phyloP scores from a whole-genome alignment of 2,797 vertebrate genomes.

The Mycteria americana region DNA sequence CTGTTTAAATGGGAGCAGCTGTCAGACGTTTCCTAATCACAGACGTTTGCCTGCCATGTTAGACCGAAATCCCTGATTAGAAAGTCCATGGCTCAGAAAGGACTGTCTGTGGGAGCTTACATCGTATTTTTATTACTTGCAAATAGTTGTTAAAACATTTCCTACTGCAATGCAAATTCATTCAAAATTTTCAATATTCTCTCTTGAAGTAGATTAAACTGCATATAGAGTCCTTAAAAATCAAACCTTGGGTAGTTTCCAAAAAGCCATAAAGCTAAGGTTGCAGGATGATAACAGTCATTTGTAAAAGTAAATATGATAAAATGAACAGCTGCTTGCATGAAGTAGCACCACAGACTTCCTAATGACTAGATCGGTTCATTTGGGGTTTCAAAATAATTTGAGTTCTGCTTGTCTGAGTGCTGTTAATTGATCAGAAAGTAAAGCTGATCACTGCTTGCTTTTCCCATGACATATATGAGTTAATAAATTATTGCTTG shows the following conservation, averaged over 20 bases:
- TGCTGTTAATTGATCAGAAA: slow-evolving; percentile 76
- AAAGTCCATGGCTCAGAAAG: neutral
- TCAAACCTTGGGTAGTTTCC: slow-evolving; percentile 56
- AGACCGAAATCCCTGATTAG: neutral
- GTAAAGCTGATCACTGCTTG: slow-evolving; percentile 64
- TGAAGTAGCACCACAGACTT: slow-evolving; percentile 42
- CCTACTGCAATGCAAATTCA: slow-evolving; percentile 21
- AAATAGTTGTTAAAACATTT: slow-evolving; percentile 51
- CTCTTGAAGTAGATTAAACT: slow-evolving; percentile 38
- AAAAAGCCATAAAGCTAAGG: slow-evolving; percentile 63
- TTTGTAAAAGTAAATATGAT: slow-evolving; percentile 73
- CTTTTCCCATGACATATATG: slow-evolving; percentile 54
- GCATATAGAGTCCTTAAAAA: slow-evolving; percentile 48
- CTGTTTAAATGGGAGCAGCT: neutral
- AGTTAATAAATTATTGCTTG: slow-evolving; percentile 69
- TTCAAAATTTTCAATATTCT: slow-evolving; percentile 56
- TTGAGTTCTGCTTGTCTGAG: slow-evolving; percentile 53
- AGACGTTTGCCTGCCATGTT: neutral
- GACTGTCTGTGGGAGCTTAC: neutral
- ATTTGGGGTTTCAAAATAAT: slow-evolving; percentile 61
- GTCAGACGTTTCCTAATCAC: neutral
- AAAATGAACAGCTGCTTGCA: slow-evolving; percentile 63
- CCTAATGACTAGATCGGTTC: slow-evolving; percentile 61
- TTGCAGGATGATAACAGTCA: slow-evolving; percentile 63
- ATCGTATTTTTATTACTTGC: slow-evolving; percentile 36